phyloP scores from a whole-genome alignment of 2,888 invertebrate species.

The Lymantria dispar region DNA sequence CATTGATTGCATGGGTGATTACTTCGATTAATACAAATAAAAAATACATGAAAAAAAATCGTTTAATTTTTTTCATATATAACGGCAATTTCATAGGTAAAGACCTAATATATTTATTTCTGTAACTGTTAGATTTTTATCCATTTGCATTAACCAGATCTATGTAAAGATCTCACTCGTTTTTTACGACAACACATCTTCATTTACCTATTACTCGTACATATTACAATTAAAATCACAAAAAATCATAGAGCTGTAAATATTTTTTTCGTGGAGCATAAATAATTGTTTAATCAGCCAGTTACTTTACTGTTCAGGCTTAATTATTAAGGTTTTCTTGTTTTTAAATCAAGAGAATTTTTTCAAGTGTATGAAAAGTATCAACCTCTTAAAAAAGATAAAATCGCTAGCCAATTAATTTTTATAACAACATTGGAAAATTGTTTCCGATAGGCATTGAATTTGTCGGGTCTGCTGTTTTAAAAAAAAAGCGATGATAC shows the following conservation, averaged over 20 bases:
- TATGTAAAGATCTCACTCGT: no score
- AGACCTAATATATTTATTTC: no score
- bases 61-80: no score
- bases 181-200: no score
- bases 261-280: neutral
- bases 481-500: neutral
- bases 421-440: neutral
- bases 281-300: neutral
- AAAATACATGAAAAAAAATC: no score
- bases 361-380: conserved; percentile 39
- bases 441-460: conserved; percentile 1
- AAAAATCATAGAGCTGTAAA: neutral
- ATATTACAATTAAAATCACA: no score
- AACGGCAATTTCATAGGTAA: no score
- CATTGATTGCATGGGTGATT: no score
- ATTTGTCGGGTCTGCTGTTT: neutral
- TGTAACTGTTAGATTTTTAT: no score
- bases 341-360: conserved; percentile 21
- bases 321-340: neutral
- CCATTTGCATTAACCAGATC: no score
- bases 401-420: neutral
- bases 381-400: neutral
- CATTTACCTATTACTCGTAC: no score
- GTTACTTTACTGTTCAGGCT: neutral
- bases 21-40: no score